phyloP scores from a whole-genome alignment of 2,888 invertebrate genomes.

The Melanostoma scalare region DNA sequence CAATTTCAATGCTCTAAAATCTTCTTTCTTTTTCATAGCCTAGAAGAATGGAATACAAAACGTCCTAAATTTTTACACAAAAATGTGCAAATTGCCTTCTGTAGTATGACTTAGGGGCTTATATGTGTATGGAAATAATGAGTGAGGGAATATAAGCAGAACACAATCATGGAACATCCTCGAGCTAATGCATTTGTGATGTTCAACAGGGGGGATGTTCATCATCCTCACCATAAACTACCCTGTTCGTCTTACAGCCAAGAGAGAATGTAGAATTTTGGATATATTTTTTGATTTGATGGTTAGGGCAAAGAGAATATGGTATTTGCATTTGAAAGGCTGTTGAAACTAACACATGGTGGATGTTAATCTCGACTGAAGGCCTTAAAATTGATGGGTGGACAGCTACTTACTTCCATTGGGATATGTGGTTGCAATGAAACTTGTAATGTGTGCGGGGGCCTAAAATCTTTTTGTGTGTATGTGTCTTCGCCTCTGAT shows the following conservation, averaged over 20 bases:
- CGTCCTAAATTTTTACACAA: slow-evolving; percentile 13
- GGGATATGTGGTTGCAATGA: no score
- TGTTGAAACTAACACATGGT: not conserved
- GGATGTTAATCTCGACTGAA: no score
- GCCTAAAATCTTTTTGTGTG: no score
- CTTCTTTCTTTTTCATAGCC: not conserved
- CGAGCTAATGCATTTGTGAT: slow-evolving; percentile 68
- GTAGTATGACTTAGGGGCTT: slow-evolving; percentile 34
- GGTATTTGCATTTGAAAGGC: not conserved
- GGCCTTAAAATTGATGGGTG: no score
- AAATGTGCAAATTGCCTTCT: slow-evolving; percentile 40
- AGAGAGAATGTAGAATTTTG: not conserved
- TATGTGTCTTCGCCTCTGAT: no score
- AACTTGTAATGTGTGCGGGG: no score
- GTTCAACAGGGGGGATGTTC: slow-evolving; percentile 39
- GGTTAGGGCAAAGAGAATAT: not conserved
- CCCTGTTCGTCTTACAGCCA: slow-evolving; percentile 18
- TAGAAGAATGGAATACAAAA: slow-evolving; percentile 9
- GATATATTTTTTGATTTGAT: not conserved
- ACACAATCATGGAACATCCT: slow-evolving; percentile 39
- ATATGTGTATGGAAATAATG: slow-evolving; percentile 21
- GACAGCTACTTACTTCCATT: no score
- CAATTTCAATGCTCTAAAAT: no score
- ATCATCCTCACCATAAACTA: slow-evolving; percentile 11
- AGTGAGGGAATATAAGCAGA: slow-evolving; percentile 4